Percentiles rank a stretch among this genome's conserved stretches.
These are phyloP conservation scores for Heterodera carotae DNA, from an alignment of 1,140 invertebrate genomes.

Conservation along the genomic window DNA sequence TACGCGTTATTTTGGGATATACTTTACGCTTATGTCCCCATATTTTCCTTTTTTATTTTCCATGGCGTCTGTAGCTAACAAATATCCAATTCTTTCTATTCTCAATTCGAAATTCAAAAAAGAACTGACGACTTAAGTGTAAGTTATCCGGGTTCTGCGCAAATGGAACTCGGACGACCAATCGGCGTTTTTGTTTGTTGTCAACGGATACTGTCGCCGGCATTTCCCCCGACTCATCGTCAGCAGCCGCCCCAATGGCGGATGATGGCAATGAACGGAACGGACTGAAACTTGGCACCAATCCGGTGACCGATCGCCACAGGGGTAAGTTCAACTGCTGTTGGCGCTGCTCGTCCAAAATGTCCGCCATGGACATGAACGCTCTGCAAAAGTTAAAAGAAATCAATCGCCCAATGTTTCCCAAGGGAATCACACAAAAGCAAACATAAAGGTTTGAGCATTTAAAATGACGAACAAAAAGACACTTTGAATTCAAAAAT, in stretches of 20 bases:
- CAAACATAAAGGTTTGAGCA: no score
- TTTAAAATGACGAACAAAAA: no score
- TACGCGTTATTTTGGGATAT: no score
- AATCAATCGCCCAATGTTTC: no score
- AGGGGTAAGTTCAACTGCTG: background rate
- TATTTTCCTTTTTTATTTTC: no score
- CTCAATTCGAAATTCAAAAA: background rate
- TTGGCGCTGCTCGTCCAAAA: background rate
- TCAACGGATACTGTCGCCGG: background rate
- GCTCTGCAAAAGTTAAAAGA: background rate
- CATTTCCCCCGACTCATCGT: background rate
- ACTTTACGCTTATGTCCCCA: no score
- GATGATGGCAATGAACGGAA: background rate
- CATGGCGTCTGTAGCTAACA: no score
- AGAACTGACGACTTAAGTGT: conserved; percentile 27
- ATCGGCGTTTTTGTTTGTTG: conserved; percentile 32
- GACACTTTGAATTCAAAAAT: no score
- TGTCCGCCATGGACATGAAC: background rate
- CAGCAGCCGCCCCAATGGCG: conserved; percentile 10
- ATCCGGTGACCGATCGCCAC: background rate
- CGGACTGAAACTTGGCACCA: background rate
- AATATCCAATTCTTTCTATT: background rate
- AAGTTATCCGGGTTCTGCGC: conserved; percentile 47
- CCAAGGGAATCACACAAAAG: no score
- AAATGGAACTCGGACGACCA: conserved; percentile 51